Base-by-base conservation (phyloP, 2,113 vertebrate species). In the Microcebus murinus region DNA sequence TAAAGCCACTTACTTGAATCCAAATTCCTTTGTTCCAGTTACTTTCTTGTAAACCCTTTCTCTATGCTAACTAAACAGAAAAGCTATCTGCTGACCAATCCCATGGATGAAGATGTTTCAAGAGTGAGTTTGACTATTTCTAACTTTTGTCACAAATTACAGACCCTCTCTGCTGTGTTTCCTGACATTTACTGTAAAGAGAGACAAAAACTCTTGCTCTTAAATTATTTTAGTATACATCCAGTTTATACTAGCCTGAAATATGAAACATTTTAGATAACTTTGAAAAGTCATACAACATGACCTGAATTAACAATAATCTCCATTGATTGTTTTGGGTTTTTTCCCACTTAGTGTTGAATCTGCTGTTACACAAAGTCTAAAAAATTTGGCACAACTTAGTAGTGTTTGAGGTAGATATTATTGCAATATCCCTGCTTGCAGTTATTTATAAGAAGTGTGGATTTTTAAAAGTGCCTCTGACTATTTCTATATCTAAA, bases 91-190 rank as follows among this genome's bases (percentile, higher is more conserved):
- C 76, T 79, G n/a, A n/a, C 25, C 36, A 77, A 67, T 57, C 59
- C 39, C 50, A 4, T 11, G 34, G 42, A 61, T 36, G 31, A 65
- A 77, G 85, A 83, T 68, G 4, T 77, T 84, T 63, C 50, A 80
- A 89, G 36, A 89, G 8, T 59, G 17, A 21, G 45, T 25, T 50
- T 84, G 63, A 73, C 45, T 45, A 31, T 93, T 95, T 89, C 68
- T 96, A 89, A 93, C 45, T 84, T 89, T 89, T 71, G 42, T 89
- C 63, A 55, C 20, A 70, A 67, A 42, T 79, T 85, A 71, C 25
- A 90, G 79, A 77, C 18, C 21, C 52, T 68, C 12, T 77, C 34
- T 73, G 27, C 68, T 50, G 8, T n/a, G 13, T 93, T 90, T 86
- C n/a, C 55, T 86, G 23, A 48, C 34, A 63, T 73, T 65, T 45